phyloP scores from a whole-genome alignment of 2,888 invertebrate genomes.

The Drosophila rellima region DNA sequence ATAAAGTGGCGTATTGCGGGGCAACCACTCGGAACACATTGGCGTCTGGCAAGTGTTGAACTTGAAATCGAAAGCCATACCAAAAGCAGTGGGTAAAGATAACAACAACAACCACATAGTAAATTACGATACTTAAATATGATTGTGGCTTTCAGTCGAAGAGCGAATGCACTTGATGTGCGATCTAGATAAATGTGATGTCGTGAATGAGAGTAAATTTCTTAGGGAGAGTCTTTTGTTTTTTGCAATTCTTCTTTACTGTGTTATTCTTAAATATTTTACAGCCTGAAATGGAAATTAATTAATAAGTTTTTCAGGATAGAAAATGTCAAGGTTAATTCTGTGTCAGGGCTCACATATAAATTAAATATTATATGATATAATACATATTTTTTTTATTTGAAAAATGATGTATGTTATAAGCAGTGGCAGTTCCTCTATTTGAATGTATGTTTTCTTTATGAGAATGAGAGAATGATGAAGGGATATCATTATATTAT shows the following conservation, averaged over 20 bases:
- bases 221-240: neutral
- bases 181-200: neutral
- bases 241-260: neutral
- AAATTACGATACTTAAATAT: conserved; percentile 56
- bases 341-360: too few relatives aligned
- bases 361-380: too few relatives aligned
- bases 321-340: too few relatives aligned
- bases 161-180: conserved; percentile 21
- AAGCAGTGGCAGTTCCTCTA: too few relatives aligned
- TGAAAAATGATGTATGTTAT: too few relatives aligned
- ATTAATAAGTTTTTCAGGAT: too few relatives aligned
- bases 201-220: neutral
- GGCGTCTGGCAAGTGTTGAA: conserved; percentile 74
- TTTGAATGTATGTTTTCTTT: too few relatives aligned
- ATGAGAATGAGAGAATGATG: too few relatives aligned
- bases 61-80: conserved; percentile 79
- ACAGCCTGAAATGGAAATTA: neutral
- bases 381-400: too few relatives aligned
- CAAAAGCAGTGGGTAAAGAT: conserved; percentile 49
- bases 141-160: conserved; percentile 31
- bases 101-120: conserved; percentile 27
- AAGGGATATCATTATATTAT: neutral
- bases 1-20: conserved; percentile 69
- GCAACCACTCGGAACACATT: conserved; percentile 77
- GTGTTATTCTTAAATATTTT: neutral